These are phyloP conservation scores for Furnarius figulus DNA, from an alignment of 2,113 vertebrate species.

Conservation along the genomic window DNA sequence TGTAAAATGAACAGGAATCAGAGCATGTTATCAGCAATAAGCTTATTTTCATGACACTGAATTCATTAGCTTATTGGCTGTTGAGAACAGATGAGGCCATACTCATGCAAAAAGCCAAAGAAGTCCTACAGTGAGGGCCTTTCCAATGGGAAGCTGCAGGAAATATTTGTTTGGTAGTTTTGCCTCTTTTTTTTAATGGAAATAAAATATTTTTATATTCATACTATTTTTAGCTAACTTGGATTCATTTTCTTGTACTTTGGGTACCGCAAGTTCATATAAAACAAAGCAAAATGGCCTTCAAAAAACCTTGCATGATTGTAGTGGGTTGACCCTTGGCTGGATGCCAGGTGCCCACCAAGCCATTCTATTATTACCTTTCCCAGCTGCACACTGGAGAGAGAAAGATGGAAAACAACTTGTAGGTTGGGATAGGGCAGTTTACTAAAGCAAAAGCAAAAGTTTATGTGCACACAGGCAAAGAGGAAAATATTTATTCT, in stretches of 20 bases:
- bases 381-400: background rate
- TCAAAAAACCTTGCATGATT: background rate
- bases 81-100: background rate
- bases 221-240: background rate
- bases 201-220: background rate
- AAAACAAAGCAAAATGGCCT: background rate
- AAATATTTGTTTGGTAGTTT: background rate
- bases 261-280: background rate
- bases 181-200: background rate
- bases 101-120: background rate
- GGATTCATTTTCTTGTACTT: background rate
- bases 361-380: background rate
- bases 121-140: rapidly evolving
- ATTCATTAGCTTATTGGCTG: background rate
- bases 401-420: background rate
- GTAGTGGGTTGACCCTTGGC: background rate
- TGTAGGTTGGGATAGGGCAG: background rate
- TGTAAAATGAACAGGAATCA: background rate
- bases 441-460: background rate
- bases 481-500: background rate
- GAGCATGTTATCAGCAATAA: background rate
- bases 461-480: background rate
- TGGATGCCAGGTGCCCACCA: background rate
- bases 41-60: background rate
- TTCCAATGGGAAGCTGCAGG: background rate